Evolutionary conservation across 2,888 invertebrate species (phyloP).

Genomic region (Drosophila robusta): DNA sequence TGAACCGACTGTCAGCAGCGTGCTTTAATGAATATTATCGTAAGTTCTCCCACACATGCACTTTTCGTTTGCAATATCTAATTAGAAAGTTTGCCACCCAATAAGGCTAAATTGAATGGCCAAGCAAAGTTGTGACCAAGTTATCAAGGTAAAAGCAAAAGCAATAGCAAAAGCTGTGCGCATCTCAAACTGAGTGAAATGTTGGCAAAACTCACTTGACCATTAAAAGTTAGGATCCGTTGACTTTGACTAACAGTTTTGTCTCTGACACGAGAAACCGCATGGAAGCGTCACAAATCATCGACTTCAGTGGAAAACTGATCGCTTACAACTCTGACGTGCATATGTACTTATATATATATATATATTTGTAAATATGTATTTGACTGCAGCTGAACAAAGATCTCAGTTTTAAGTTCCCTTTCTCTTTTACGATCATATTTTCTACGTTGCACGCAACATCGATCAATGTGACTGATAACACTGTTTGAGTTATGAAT

Average conservation of each 20-base stretch:
- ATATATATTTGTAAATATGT: not conserved
- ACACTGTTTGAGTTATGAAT: constrained; percentile 76
- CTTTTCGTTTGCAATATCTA: constrained; percentile 46
- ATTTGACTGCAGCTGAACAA: constrained; percentile 28
- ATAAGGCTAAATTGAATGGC: constrained; percentile 64
- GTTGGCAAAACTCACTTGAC: constrained; percentile 72
- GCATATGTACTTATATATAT: not conserved
- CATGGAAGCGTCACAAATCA: constrained; percentile 74
- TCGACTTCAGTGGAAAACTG: constrained; percentile 52
- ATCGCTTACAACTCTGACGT: constrained; percentile 54
- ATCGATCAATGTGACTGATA: constrained; percentile 75
- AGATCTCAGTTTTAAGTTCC: constrained; percentile 47
- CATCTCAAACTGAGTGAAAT: constrained; percentile 66
- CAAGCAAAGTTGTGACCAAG: constrained; percentile 38
- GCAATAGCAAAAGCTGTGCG: constrained; percentile 32
- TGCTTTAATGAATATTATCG: constrained; percentile 21
- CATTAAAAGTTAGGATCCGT: constrained; percentile 56
- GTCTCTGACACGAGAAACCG: constrained; percentile 47
- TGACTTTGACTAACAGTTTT: constrained; percentile 39
- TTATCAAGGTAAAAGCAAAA: constrained; percentile 40
- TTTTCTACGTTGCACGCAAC: constrained; percentile 59
- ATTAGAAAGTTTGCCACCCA: constrained; percentile 70
- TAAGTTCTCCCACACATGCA: constrained; percentile 21
- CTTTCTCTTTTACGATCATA: constrained; percentile 68
- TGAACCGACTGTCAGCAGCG: constrained; percentile 28